Evolutionary conservation across 2,113 vertebrate genomes (phyloP).

Genomic region (Todiramphus chloris): DNA sequence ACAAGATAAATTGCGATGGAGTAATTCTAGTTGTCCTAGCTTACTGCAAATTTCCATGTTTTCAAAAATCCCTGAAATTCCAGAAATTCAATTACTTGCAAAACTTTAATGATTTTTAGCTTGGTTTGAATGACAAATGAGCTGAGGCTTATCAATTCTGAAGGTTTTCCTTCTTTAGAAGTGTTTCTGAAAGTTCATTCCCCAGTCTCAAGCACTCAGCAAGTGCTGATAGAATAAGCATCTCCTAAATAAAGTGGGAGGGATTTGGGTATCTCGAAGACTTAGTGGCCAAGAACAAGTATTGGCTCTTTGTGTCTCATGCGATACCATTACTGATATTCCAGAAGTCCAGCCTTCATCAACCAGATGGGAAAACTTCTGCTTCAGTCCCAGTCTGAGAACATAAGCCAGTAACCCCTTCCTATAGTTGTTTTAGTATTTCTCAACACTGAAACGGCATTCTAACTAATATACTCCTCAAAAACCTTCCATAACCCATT

Average conservation of each 20-base stretch:
- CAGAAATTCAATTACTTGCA: neutral
- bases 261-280: neutral
- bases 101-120: neutral
- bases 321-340: accelerated
- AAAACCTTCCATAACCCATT: neutral
- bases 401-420: neutral
- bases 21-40: neutral
- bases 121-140: neutral
- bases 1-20: neutral
- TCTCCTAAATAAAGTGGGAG: neutral
- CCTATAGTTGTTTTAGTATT: neutral
- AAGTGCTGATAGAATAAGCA: neutral
- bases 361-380: neutral
- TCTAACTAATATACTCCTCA: neutral
- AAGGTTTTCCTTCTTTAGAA: neutral
- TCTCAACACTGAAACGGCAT: neutral
- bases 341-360: neutral
- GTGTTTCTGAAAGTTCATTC: neutral
- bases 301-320: neutral
- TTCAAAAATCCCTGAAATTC: neutral
- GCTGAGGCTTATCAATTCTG: neutral
- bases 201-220: neutral
- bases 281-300: neutral
- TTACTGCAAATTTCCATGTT: neutral
- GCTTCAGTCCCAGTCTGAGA: neutral